Conservation (phyloP, 2,888 invertebrate genomes). For the Lomographa bimaculata region DNA sequence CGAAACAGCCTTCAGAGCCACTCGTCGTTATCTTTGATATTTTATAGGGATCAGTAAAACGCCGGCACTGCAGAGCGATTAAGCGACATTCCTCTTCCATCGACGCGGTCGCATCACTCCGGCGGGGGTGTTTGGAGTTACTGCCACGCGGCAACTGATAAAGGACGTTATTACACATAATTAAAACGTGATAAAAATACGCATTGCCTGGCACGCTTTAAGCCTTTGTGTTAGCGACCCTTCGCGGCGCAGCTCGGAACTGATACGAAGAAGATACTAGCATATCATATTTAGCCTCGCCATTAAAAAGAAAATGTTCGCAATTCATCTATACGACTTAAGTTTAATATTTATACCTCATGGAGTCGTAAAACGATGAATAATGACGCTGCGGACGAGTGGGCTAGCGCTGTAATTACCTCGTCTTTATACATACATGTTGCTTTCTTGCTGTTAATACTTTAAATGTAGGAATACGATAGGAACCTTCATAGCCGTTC, state of each 20-base stretch:
- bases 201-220: conserved; percentile 60
- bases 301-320: conserved; percentile 83
- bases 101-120: conserved; percentile 41
- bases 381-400: conserved; percentile 80
- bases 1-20: conserved; percentile 63
- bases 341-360: conserved; percentile 83
- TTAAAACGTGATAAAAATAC: conserved; percentile 72
- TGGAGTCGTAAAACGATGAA: conserved; percentile 82
- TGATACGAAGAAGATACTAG: conserved; percentile 59
- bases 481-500: conserved; percentile 57
- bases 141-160: conserved; percentile 57
- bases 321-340: conserved; percentile 81
- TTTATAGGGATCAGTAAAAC: conserved; percentile 82
- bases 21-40: conserved; percentile 81
- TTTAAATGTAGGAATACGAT: conserved; percentile 69
- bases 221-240: conserved; percentile 51
- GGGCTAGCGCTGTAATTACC: conserved; percentile 81
- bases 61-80: conserved; percentile 76
- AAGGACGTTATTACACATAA: conserved; percentile 68
- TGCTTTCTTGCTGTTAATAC: conserved; percentile 77
- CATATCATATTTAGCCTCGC: conserved; percentile 77
- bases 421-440: conserved; percentile 72
- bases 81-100: conserved; percentile 73
- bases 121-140: conserved; percentile 43
- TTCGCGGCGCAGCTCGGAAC: conserved; percentile 49